These are phyloP conservation scores for Boulengeromyrus knoepffleri DNA, from an alignment of 2,113 vertebrate genomes.

Conservation along the genomic window DNA sequence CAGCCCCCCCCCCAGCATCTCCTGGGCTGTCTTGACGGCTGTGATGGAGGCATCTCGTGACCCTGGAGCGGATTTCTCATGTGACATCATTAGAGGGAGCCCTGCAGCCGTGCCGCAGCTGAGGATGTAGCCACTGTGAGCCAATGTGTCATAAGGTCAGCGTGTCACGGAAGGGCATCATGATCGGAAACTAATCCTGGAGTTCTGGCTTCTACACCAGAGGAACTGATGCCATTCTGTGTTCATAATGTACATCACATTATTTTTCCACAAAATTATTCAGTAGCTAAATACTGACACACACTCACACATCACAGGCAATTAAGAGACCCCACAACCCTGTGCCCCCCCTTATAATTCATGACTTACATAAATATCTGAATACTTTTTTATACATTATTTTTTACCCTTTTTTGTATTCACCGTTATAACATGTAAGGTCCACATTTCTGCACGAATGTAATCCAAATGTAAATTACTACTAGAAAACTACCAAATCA, in stretches of 20 bases:
- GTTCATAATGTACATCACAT: not conserved
- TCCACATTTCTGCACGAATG: not conserved
- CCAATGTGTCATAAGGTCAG: not conserved
- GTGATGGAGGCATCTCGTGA: not conserved
- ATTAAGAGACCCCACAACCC: not conserved
- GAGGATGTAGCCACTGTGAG: not conserved
- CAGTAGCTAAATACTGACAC: not conserved
- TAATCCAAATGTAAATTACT: slow-evolving; percentile 22
- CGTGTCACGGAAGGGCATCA: not conserved
- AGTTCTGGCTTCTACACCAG: not conserved
- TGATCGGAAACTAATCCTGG: not conserved
- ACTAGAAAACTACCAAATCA: not conserved
- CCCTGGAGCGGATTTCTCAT: not conserved
- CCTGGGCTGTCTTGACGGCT: not conserved
- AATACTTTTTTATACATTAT: not conserved
- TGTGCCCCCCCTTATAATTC: not conserved
- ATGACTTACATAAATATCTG: not conserved
- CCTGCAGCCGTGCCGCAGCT: not conserved
- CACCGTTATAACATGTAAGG: not conserved
- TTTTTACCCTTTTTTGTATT: not conserved
- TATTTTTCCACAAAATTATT: not conserved
- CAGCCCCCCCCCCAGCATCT: not conserved
- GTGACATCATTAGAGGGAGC: not conserved
- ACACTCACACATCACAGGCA: not conserved
- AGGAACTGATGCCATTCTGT: not conserved